Percentiles rank a stretch among this genome's conserved stretches.
Evolutionary conservation across 2,888 invertebrate species (phyloP).

Genomic region (Phalera bucephala): DNA sequence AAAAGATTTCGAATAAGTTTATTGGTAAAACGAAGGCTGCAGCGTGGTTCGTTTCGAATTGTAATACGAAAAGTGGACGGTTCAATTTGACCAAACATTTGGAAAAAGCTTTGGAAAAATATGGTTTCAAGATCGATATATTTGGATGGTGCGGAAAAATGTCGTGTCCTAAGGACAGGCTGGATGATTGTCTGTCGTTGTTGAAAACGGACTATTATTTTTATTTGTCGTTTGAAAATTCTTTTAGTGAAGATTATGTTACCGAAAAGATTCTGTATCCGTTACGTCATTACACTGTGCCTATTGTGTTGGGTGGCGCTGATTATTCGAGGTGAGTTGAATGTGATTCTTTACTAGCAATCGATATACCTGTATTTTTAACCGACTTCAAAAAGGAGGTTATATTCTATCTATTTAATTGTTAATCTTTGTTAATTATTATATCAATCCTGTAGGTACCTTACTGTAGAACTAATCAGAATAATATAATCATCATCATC

Average conservation of each 20-base stretch:
- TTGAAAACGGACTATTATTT: constrained; percentile 61
- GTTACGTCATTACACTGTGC: constrained; percentile 83
- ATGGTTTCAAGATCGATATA: constrained; percentile 50
- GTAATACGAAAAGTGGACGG: constrained; percentile 40
- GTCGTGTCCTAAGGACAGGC: constrained; percentile 46
- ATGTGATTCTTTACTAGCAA: no score
- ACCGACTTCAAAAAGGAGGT: no score
- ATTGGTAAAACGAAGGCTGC: constrained; percentile 52
- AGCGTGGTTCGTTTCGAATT: constrained; percentile 67
- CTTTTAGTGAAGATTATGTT: constrained; percentile 60
- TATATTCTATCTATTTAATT: no score
- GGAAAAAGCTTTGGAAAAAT: constrained; percentile 37
- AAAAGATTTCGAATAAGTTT: constrained; percentile 38
- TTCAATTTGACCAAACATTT: constrained; percentile 34
- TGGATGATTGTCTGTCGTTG: constrained; percentile 51
- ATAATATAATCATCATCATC: no score
- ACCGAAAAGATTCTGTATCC: constrained; percentile 64
- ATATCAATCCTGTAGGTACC: no score
- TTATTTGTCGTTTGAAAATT: constrained; percentile 67
- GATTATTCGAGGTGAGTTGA: constrained; percentile 80
- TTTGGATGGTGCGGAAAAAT: constrained; percentile 60
- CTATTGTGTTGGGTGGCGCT: constrained; percentile 87
- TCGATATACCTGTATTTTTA: no score
- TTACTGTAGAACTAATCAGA: no score
- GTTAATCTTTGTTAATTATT: no score